phyloP scores from a whole-genome alignment of 2,888 invertebrate species.

The Hypomecis atomaria region DNA sequence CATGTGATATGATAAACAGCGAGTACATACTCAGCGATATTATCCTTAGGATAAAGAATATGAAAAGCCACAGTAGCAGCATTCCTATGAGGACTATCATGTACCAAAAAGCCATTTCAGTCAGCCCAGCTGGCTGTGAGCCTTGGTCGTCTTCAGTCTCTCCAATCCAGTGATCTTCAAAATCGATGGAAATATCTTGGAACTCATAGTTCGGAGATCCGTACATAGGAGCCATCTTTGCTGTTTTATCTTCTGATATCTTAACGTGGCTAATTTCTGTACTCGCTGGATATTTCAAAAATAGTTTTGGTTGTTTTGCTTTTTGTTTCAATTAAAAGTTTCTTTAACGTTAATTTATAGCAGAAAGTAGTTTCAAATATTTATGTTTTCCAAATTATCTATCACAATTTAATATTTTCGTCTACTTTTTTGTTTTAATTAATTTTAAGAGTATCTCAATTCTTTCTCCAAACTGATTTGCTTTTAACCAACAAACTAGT shows the following conservation, averaged over 20 bases:
- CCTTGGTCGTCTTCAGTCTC: constrained; percentile 41
- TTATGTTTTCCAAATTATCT: no score
- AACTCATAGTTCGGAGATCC: constrained; percentile 61
- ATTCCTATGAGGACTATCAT: constrained; percentile 64
- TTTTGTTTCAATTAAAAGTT: no score
- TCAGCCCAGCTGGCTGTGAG: constrained; percentile 46
- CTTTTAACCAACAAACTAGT: constrained; percentile 45
- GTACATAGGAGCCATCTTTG: constrained; percentile 67
- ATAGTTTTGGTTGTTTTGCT: no score
- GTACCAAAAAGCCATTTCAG: constrained; percentile 72
- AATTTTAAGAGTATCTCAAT: no score
- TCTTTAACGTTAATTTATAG: no score
- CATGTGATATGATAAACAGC: constrained; percentile 27
- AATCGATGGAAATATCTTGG: constrained; percentile 22
- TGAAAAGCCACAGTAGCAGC: constrained; percentile 67
- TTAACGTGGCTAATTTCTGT: not conserved
- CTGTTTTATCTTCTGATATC: not conserved
- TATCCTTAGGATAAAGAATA: constrained; percentile 70
- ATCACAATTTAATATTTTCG: no score
- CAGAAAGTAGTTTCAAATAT: no score
- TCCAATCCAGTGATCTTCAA: constrained; percentile 38
- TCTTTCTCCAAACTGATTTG: constrained; percentile 46
- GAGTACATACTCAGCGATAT: constrained; percentile 60
- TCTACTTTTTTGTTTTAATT: no score
- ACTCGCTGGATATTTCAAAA: no score